Percentiles rank a stretch among this genome's conserved stretches.
phyloP scores from a whole-genome alignment of 2,888 invertebrate species.

The Beris chalybata region DNA sequence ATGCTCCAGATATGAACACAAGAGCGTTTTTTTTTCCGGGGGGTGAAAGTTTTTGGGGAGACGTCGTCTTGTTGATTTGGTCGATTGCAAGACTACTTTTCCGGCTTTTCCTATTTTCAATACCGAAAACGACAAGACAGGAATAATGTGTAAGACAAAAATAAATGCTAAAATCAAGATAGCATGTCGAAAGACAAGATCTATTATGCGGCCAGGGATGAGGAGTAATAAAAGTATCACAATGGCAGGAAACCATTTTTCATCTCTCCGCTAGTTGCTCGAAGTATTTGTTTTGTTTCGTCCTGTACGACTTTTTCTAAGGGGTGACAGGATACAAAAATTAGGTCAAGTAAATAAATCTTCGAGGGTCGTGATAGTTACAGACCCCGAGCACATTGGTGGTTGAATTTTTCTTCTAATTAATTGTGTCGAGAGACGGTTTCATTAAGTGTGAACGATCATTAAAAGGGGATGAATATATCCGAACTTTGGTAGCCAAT shows the following conservation, averaged over 20 bases:
- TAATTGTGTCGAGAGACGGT: constrained; percentile 39
- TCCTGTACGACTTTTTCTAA: not conserved
- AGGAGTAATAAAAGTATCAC: constrained; percentile 31
- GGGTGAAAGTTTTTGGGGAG: constrained; percentile 1
- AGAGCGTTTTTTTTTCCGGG: not conserved
- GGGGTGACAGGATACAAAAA: constrained; percentile 31
- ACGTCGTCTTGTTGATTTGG: constrained; percentile 25
- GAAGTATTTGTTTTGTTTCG: constrained; percentile 21
- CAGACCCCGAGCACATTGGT: constrained; percentile 4
- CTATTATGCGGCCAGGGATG: constrained; percentile 29
- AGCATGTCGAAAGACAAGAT: constrained; percentile 35
- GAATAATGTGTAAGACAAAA: constrained; percentile 32
- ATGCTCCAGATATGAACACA: constrained; percentile 33
- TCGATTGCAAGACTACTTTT: constrained; percentile 19
- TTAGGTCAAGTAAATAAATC: constrained; percentile 44
- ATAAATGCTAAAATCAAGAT: constrained; percentile 38
- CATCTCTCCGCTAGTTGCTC: constrained; percentile 19
- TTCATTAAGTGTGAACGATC: constrained; percentile 35
- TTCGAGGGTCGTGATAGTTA: constrained; percentile 26
- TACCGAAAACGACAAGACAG: constrained; percentile 12
- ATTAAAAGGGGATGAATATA: constrained; percentile 12
- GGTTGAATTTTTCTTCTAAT: constrained; percentile 39
- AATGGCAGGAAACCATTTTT: constrained; percentile 37
- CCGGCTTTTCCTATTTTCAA: constrained; percentile 16
- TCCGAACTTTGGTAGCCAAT: too few species aligned